These are phyloP conservation scores for Cephus rjabovi DNA, from an alignment of 2,888 invertebrate genomes.

Conservation along the genomic window DNA sequence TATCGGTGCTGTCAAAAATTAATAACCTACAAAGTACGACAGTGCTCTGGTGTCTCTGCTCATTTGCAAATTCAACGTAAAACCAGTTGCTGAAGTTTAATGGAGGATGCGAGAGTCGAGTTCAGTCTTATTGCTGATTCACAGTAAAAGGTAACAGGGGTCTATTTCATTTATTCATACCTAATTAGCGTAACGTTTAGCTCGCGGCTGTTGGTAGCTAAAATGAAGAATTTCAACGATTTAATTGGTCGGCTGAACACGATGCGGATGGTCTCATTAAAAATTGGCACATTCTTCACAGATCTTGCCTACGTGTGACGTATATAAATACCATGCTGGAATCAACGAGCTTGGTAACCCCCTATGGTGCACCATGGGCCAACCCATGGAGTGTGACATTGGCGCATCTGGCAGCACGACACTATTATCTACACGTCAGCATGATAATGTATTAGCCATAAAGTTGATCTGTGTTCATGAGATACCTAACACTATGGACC, in stretches of 20 bases:
- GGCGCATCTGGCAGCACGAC: conserved; percentile 47
- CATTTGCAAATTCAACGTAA: conserved; percentile 51
- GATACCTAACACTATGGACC: conserved; percentile 11
- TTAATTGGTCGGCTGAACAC: neutral
- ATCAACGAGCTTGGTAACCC: conserved; percentile 20
- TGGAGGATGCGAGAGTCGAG: conserved; percentile 36
- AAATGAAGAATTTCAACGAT: neutral
- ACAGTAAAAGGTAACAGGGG: neutral
- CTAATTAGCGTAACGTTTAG: neutral
- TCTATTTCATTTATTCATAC: neutral
- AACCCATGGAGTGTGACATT: conserved; percentile 54
- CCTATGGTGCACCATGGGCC: conserved; percentile 24
- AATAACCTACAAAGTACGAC: neutral
- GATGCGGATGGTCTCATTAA: neutral
- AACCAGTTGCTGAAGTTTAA: conserved; percentile 53
- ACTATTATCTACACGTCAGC: conserved; percentile 32
- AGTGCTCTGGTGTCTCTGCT: conserved; percentile 25
- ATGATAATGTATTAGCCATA: conserved; percentile 33
- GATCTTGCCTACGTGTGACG: neutral
- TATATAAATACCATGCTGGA: neutral
- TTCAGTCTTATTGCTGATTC: neutral
- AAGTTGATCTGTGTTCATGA: conserved; percentile 36
- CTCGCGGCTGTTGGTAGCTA: neutral
- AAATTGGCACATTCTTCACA: neutral
- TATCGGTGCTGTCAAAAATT: neutral